These are phyloP conservation scores for Syritta pipiens DNA, from an alignment of 2,888 invertebrate genomes.

Conservation along the genomic window DNA sequence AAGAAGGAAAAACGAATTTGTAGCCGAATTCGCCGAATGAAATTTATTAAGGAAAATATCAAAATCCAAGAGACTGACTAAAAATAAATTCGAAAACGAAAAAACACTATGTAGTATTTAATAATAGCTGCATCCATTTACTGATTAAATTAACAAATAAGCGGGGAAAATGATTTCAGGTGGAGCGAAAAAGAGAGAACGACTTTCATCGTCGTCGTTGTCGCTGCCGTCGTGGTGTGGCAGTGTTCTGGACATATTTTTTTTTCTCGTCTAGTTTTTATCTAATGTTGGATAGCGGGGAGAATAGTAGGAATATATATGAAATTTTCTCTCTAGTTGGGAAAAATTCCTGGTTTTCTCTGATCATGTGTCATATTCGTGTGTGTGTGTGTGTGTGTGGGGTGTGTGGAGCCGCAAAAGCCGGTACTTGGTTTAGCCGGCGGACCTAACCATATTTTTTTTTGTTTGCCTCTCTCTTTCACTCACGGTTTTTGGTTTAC, in stretches of 20 bases:
- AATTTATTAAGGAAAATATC: conserved; percentile 61
- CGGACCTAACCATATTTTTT: neutral
- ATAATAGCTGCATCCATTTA: conserved; percentile 40
- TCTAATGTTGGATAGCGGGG: no score
- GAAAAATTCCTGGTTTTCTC: no score
- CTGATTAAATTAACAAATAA: conserved; percentile 17
- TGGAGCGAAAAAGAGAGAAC: no score
- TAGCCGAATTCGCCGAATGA: conserved; percentile 44
- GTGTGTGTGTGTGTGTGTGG: neutral
- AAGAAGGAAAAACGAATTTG: no score
- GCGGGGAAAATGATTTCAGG: conserved; percentile 11
- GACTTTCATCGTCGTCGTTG: no score
- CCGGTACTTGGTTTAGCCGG: neutral
- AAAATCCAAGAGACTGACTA: conserved; percentile 55
- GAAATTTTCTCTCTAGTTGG: no score
- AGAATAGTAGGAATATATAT: no score
- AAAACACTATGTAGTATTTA: conserved; percentile 21
- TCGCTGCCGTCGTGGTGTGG: no score
- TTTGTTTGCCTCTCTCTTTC: neutral
- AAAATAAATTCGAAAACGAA: conserved; percentile 51
- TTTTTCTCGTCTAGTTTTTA: neutral
- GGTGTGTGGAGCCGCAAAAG: no score
- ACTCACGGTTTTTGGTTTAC: no score
- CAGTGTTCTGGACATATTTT: neutral
- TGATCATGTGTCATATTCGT: no score